Evolutionary conservation across 2,888 invertebrate genomes (phyloP), one percentile per base, ranked within the genome.

Genomic region (Melangyna quadrimaculata): DNA sequence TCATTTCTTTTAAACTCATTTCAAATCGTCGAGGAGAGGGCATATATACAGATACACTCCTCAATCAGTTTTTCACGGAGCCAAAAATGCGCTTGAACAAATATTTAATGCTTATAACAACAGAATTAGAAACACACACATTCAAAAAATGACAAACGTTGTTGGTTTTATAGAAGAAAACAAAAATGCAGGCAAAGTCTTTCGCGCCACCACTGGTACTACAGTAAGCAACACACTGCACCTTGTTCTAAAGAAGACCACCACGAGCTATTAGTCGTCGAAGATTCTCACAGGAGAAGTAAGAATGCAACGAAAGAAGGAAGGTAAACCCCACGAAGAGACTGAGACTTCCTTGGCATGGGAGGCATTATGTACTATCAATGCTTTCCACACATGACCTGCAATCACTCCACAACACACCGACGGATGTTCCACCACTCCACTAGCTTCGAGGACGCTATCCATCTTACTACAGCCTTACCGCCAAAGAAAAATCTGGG

Each of bases 21-120:
- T 55, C 24, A 40, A 43, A 24, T 19, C 40, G 27, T 19, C 40
- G 27, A 9, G 27, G 40, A 61, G 51, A 61, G 51, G 67, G 48
- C 27, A 40, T 37, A 8, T 40, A 22, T 4, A n/a, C 32, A 27
- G 12, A 35, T 40, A 43, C 12, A 22, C 43, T 51, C 63, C 77
- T 86, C 86, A 78, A 78, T 80, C 80, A 73, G 81, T 37, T 70
- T 43, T 17, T 22, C 45, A 43, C 19, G 32, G 55, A 79, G 27
- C 71, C 57, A 53, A 77, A 86, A 81, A 77, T 61, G 48, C 63
- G 86, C 77, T 86, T 73, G 77, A 77, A 77, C 77, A 86, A 86
- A 86, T 81, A 86, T 81, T 84, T 80, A 61, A 84, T 59, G 59
- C 80, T 71, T 75, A 57, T 40, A 78, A 51, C 55, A 78, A 73